Conservation (phyloP, 35 echinoderm and acorn worm species). For the Strongylocentrotus purpuratus region DNA sequence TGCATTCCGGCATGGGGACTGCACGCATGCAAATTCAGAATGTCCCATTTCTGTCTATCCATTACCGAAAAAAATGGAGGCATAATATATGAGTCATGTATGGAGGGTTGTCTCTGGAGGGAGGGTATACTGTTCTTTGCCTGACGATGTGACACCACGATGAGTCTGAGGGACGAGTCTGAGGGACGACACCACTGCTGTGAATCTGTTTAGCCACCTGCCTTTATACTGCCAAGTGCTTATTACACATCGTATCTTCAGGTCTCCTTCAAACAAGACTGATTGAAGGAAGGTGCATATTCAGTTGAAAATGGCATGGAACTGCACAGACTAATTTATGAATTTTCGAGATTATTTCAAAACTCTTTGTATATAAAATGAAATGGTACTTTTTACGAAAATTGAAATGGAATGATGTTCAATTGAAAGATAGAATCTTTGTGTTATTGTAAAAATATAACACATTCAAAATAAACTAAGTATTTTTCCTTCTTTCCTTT, state of each 20-base stretch:
- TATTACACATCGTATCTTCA: neutral
- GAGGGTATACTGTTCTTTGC: neutral
- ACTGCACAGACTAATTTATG: no score
- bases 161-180: slow-evolving; percentile 4
- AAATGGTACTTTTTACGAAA: no score
- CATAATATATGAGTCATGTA: slow-evolving; percentile 36
- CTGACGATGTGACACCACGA: slow-evolving; percentile 11
- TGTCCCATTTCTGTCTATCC: neutral
- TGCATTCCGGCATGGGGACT: neutral
- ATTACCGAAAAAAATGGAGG: neutral
- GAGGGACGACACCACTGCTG: neutral
- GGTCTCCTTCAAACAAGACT: no score
- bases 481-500: no score
- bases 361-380: no score
- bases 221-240: neutral
- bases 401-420: no score
- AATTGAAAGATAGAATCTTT: no score
- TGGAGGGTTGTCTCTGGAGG: neutral
- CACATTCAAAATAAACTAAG: no score
- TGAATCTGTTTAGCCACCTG: slow-evolving; percentile 11
- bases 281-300: no score
- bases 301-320: no score
- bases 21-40: neutral
- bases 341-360: no score
- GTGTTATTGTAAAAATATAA: no score